Base-by-base conservation (phyloP, 2,888 invertebrate genomes). In the Ommatoiulus sabulosus region DNA sequence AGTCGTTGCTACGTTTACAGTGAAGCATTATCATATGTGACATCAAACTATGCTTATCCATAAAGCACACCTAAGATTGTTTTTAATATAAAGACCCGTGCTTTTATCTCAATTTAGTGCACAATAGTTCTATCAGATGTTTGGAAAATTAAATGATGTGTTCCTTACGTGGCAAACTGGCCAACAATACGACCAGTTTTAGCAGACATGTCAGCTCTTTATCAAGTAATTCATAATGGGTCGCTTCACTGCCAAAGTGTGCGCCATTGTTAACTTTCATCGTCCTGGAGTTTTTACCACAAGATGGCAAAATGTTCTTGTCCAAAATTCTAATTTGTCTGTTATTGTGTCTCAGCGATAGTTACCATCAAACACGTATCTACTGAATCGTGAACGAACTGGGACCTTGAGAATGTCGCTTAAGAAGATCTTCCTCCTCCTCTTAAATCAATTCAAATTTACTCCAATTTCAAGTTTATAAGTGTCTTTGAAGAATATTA, bases 401-500 rank as follows among this genome's bases (percentile, higher is more conserved):
- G 4, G 15, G 80, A 43, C 35, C 80, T 80, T 80, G 35, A 15
- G 80, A 35, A 80, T 35, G 80, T 12, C 80, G 35, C 35, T 10
- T 35, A 80, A 0, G 80, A 80, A 80, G 80, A 80, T 80, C 80
- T 80, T 80, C 35, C 80, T 24, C 80, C 35, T 80, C 72, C 10
- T 72, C 72, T 72, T 72, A 72, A 72, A 57, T 80, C 80, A 35
- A 35, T 35, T 35, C 35, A 10, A 80, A 80, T 80, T 35, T 80
- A 35, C 35, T 80, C 80, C 80, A 35, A 12, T 80, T 72, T 80
- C 80, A 80, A 80, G 24, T 80, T 80, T 12, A 80, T 80, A 80
- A 10, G 35, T 80, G 80, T 80, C 35, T 80, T 80, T 80, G 80
- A 10, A 80, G 80, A 35, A 80, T 80, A 43, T 80, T 35, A 24